phyloP scores from a whole-genome alignment of 2,797 vertebrate genomes.

The Falco peregrinus region DNA sequence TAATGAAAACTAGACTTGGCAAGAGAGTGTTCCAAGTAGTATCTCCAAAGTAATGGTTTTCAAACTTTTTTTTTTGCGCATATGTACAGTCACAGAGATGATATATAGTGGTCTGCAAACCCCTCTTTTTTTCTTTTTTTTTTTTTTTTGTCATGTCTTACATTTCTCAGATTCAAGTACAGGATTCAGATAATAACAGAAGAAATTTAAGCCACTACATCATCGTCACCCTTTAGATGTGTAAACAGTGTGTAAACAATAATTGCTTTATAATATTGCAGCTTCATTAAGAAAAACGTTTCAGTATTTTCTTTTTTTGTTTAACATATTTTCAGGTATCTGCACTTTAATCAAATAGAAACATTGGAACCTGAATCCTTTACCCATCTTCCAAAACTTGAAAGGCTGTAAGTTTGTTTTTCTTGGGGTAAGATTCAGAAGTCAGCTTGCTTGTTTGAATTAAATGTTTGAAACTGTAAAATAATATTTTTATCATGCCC shows the following conservation, averaged over 20 bases:
- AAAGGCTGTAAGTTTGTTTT: conserved; percentile 90
- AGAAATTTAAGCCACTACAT: not conserved
- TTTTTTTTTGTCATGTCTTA: not conserved
- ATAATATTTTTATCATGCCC: not conserved
- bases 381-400: conserved; percentile 93
- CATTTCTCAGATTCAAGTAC: not conserved
- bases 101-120: not conserved
- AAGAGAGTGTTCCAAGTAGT: not conserved
- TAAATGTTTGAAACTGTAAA: not conserved
- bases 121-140: not conserved
- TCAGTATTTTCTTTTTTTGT: not conserved
- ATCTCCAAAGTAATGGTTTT: not conserved
- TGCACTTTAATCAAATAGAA: conserved; percentile 99
- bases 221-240: not conserved
- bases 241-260: not conserved
- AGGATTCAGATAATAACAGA: not conserved
- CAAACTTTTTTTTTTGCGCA: not conserved
- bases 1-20: not conserved
- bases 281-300: not conserved
- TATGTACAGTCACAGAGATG: not conserved
- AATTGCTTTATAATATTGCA: not conserved
- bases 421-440: conserved; percentile 37
- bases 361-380: conserved; percentile 94
- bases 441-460: not conserved
- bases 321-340: conserved; percentile 83